Evolutionary conservation across 2,797 vertebrate genomes (phyloP).

Genomic region (Alouatta caraya): DNA sequence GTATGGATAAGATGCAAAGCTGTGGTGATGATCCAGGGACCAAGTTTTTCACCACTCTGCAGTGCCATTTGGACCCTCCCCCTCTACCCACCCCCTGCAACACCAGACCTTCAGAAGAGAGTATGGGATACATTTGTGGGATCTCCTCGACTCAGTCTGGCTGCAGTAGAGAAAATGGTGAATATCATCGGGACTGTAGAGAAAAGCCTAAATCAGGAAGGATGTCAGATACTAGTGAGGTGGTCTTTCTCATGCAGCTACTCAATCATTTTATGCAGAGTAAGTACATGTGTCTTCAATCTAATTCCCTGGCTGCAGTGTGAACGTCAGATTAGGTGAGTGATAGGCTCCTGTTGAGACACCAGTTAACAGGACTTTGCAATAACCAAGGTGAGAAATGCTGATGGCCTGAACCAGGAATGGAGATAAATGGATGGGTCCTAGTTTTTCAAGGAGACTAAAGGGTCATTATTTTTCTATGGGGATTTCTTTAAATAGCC

Average conservation of each 20-base stretch:
- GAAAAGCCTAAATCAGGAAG: background rate
- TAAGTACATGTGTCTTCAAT: background rate
- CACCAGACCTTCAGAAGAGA: background rate
- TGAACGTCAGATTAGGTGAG: background rate
- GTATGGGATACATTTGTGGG: background rate
- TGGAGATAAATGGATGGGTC: constrained; percentile 9
- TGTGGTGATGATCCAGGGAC: accelerated
- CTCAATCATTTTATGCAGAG: background rate
- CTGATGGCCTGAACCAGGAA: background rate
- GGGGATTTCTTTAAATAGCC: background rate
- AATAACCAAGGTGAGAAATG: constrained; percentile 29
- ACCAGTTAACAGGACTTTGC: background rate
- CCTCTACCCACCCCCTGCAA: too few species aligned
- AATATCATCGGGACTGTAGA: too few species aligned
- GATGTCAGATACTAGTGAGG: background rate
- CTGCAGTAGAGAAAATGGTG: background rate
- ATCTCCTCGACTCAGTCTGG: background rate
- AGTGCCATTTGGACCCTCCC: too few species aligned
- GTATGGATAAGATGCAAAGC: background rate
- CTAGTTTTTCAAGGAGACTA: constrained; percentile 33
- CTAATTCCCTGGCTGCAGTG: background rate
- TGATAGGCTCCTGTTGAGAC: background rate
- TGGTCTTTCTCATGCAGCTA: background rate
- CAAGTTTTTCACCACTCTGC: background rate
- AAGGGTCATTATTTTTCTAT: background rate